Conservation (phyloP, 2,888 invertebrate species). For the Drosophila imparisetae region DNA sequence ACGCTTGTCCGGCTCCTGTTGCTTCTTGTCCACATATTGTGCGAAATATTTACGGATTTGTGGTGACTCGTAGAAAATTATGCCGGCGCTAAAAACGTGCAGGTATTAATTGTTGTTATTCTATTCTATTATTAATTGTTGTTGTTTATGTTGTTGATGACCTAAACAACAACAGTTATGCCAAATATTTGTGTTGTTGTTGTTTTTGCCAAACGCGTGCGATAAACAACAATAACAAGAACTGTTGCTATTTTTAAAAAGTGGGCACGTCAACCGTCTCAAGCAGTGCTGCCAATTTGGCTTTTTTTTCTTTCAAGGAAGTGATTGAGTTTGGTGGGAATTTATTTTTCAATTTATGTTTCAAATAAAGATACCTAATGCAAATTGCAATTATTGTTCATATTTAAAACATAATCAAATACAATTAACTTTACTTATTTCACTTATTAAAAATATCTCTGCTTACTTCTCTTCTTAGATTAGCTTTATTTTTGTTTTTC, state of each 20-base stretch:
- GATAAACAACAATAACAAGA: constrained; percentile 51
- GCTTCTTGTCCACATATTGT: constrained; percentile 81
- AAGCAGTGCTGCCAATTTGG: background rate
- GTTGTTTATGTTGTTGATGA: constrained; percentile 23
- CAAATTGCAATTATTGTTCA: background rate
- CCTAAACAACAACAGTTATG: constrained; percentile 39
- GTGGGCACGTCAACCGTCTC: constrained; percentile 62
- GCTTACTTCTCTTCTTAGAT: background rate
- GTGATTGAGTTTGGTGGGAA: background rate
- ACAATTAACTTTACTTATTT: background rate
- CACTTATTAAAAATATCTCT: background rate
- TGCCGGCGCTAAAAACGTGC: constrained; percentile 75
- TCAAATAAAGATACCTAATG: background rate
- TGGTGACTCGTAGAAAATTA: constrained; percentile 81
- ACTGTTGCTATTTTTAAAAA: constrained; percentile 52
- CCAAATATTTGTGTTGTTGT: constrained; percentile 60
- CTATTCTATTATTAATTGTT: constrained; percentile 14
- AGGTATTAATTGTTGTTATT: constrained; percentile 15
- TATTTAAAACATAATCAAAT: background rate
- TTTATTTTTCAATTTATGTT: background rate
- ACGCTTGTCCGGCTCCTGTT: constrained; percentile 74
- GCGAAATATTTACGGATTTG: constrained; percentile 82
- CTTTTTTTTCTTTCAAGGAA: background rate
- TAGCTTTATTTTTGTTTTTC: background rate
- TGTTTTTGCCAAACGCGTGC: constrained; percentile 47